Evolutionary conservation across 2,797 vertebrate species (phyloP).

Genomic region (Benthosema pterotum): DNA sequence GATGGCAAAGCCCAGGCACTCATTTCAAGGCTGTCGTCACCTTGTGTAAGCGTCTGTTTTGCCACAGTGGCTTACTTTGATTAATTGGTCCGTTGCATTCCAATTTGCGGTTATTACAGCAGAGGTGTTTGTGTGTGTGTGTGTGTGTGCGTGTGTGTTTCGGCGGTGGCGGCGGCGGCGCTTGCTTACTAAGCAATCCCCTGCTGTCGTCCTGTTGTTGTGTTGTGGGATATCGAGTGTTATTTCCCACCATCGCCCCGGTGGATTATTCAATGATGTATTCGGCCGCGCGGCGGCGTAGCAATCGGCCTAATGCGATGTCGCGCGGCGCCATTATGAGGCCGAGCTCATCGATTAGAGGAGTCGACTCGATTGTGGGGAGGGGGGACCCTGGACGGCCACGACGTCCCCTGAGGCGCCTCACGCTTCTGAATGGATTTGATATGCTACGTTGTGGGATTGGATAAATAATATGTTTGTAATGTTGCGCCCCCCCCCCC

Average conservation of each 20-base stretch:
- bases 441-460: constrained; percentile 18
- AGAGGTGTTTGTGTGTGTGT: constrained; percentile 26
- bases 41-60: constrained; percentile 55
- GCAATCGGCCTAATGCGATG: constrained; percentile 35
- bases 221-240: constrained; percentile 13
- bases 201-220: too few species aligned
- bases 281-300: constrained; percentile 20
- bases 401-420: constrained; percentile 31
- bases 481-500: neutral
- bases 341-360: constrained; percentile 53
- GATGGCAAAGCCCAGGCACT: constrained; percentile 55
- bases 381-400: constrained; percentile 31
- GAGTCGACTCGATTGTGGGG: constrained; percentile 39
- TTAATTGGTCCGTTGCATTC: constrained; percentile 64
- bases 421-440: constrained; percentile 47
- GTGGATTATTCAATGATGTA: constrained; percentile 36
- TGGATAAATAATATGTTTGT: neutral
- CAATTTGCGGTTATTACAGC: constrained; percentile 63
- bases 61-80: constrained; percentile 57
- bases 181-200: constrained; percentile 31
- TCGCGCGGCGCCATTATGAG: constrained; percentile 41
- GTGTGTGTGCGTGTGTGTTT: constrained; percentile 13
- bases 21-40: constrained; percentile 66
- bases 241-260: constrained; percentile 35
- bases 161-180: too few species aligned